These are phyloP conservation scores for Tamias sibiricus DNA, from an alignment of 2,113 vertebrate species.

Conservation along the genomic window DNA sequence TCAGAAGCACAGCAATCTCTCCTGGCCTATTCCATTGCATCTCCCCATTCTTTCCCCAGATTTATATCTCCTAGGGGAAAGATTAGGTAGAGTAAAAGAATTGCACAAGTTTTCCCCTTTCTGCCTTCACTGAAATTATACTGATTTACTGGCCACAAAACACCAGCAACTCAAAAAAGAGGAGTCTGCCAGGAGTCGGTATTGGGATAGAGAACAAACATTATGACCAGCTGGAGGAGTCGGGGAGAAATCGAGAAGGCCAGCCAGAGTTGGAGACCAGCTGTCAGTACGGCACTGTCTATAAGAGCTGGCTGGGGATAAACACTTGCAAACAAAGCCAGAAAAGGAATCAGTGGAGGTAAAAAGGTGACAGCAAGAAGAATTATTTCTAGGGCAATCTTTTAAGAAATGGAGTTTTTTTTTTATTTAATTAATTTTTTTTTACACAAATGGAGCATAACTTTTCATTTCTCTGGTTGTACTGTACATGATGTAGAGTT, in stretches of 20 bases:
- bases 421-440: background rate
- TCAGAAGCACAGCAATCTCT: constrained; percentile 43
- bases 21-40: background rate
- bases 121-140: constrained; percentile 59
- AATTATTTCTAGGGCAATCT: background rate
- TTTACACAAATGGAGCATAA: no score
- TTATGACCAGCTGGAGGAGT: background rate
- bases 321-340: background rate
- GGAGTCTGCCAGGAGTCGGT: constrained; percentile 56
- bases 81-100: constrained; percentile 61
- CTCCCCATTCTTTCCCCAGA: constrained; percentile 25
- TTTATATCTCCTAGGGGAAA: constrained; percentile 59
- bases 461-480: no score
- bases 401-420: background rate
- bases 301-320: background rate
- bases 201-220: background rate
- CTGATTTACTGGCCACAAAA: constrained; percentile 55
- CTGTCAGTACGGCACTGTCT: background rate
- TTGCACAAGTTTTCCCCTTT: constrained; percentile 51
- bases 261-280: background rate
- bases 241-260: background rate
- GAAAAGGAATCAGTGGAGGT: background rate
- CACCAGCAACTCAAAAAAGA: constrained; percentile 42
- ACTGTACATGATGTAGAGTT: no score
- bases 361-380: background rate